Evolutionary conservation across 2,888 invertebrate genomes (phyloP), one percentile per base, ranked within the genome.

Genomic region (Ectobius pallidus): DNA sequence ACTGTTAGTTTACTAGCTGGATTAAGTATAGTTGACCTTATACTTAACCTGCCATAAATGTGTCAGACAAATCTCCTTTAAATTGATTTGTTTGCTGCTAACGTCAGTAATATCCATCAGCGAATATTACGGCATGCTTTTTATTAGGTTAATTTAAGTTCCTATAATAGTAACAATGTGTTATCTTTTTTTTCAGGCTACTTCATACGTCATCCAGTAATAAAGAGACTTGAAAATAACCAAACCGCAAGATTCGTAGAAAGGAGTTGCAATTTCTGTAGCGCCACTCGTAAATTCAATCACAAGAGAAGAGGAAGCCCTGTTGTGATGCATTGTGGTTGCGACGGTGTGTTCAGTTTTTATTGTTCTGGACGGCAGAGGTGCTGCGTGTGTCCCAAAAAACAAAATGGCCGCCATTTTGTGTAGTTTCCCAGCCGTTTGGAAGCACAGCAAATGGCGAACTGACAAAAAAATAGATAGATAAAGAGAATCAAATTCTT

Each of bases 401-500:
- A n/a, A 25, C 65, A 65, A 44, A 9, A 65, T 65, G 65, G 65
- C 65, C 18, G n/a, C 42, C 16, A 18, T 27, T 27, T 14, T 6
- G 72, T 69, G 73, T 73, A 73, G 71, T 71, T 75, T 61, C 44
- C 68, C 44, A 30, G 65, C 49, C 63, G 74, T 90, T 87, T 91
- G 91, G 90, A 91, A 91, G 85, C 91, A 92, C 87, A 90, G 89
- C 86, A 91, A 91, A 89, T 91, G 91, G 91, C 90, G 91, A 85
- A 87, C 86, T 82, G 85, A 86, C 85, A 79, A 79, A 80, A 81
- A 81, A 79, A 80, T 80, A 42, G 77, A 77, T 73, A 77, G 77
- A 76, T 77, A 77, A 71, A 80, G 18, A 9, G 30, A 22, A 39
- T 20, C n/a, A 20, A 62, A n/a, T n/a, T 49, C n/a, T n/a, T n/a